These are phyloP conservation scores for Caenorhabditis latens DNA, from an alignment of 1,140 invertebrate species.

Conservation along the genomic window DNA sequence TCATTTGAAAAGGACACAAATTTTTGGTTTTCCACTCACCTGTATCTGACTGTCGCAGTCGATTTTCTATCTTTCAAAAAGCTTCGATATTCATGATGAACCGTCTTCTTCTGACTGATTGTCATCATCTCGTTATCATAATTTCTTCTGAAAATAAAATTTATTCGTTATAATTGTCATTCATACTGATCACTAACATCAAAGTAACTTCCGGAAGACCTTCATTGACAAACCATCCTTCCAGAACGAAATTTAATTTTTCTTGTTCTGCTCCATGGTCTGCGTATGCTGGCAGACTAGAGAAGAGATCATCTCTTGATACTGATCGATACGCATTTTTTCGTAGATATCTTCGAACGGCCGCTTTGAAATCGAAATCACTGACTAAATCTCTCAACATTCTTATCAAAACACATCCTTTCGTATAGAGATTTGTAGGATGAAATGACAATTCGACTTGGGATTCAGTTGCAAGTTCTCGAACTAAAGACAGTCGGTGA, in stretches of 20 bases:
- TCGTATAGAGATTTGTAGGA: conserved; percentile 73
- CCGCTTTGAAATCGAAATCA: conserved; percentile 68
- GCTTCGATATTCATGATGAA: conserved; percentile 71
- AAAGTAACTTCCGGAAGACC: conserved; percentile 73
- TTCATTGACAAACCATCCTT: conserved; percentile 75
- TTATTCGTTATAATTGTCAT: neutral
- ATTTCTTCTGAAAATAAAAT: conserved; percentile 71
- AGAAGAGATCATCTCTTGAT: conserved; percentile 69
- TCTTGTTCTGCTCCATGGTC: conserved; percentile 75
- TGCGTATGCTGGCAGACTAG: conserved; percentile 69
- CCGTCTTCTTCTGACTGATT: conserved; percentile 67
- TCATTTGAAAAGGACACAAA: neutral
- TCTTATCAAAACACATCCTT: conserved; percentile 73
- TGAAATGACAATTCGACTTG: conserved; percentile 73
- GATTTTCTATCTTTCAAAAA: conserved; percentile 66
- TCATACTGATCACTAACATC: conserved; percentile 16
- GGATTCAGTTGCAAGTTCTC: conserved; percentile 59
- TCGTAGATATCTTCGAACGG: conserved; percentile 71
- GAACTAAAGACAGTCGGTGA: conserved; percentile 62
- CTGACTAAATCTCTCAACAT: conserved; percentile 73
- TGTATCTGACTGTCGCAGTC: conserved; percentile 18
- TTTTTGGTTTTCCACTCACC: neutral
- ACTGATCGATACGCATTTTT: conserved; percentile 74
- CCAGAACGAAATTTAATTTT: conserved; percentile 69
- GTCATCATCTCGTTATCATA: conserved; percentile 76